A percentile compares a stretch with the other conserved stretches of the same genome.
phyloP scores from a whole-genome alignment of 1,140 invertebrate species.

The Calephelis nemesis region DNA sequence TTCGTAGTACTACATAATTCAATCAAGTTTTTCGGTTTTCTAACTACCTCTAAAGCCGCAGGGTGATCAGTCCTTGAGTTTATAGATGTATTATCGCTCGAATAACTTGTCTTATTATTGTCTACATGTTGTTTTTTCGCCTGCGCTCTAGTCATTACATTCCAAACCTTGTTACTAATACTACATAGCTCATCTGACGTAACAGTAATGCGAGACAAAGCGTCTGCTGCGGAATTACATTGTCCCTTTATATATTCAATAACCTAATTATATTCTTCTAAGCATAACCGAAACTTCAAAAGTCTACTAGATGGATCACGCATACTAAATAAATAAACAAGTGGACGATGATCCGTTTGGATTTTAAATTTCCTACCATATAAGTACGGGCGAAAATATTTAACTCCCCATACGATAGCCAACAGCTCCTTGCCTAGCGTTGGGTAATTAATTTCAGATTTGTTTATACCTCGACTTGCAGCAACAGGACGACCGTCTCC shows the following conservation, averaged over 20 bases:
- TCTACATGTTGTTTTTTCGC: too few species aligned
- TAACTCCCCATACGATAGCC: too few species aligned
- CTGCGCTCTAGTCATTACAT: background rate
- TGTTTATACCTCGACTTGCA: too few species aligned
- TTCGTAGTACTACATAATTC: slow-evolving; percentile 10
- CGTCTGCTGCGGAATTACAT: slow-evolving; percentile 33
- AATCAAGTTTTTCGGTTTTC: slow-evolving; percentile 3
- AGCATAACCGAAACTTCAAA: slow-evolving; percentile 26
- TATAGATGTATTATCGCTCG: too few species aligned
- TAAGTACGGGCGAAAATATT: too few species aligned
- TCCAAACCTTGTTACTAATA: slow-evolving; percentile 18
- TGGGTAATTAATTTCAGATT: too few species aligned
- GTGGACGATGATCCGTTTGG: slow-evolving; percentile 23
- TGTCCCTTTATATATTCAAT: slow-evolving; percentile 31
- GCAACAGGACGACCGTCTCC: too few species aligned
- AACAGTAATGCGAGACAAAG: slow-evolving; percentile 30
- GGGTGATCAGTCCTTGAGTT: too few species aligned
- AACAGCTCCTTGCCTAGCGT: too few species aligned
- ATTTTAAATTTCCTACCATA: too few species aligned
- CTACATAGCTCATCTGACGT: slow-evolving; percentile 29
- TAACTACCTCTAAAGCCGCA: too few species aligned
- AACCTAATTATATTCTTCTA: slow-evolving; percentile 9
- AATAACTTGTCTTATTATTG: too few species aligned
- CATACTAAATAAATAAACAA: slow-evolving; percentile 27
- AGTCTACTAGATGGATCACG: slow-evolving; percentile 32